Evolutionary conservation across 2,113 vertebrate species (phyloP), one percentile per base, ranked within the genome.

Genomic region (Anas platyrhynchos): DNA sequence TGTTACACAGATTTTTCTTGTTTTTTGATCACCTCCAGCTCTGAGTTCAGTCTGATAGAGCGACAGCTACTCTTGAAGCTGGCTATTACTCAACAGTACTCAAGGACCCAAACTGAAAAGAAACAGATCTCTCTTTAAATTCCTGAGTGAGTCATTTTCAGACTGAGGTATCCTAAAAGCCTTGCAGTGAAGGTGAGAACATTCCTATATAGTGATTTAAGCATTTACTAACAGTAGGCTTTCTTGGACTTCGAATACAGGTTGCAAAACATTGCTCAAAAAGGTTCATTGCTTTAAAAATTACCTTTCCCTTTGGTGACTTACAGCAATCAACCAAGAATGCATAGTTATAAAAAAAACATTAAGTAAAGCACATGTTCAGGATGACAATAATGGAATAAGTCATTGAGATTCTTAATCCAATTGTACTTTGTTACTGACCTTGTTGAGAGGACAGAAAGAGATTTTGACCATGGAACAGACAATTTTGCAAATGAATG

Each of bases 1-100:
- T 27, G n/a, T 91, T 84, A 75, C 74, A 93, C 34, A 73, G 38
- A 83, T 90, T 86, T 84, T 32, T 94, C 75, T 88, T 96, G 79
- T 88, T 91, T 90, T 77, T 75, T 86, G 68, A 68, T 82, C 61
- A 86, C 76, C 73, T 91, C 79, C 77, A 96, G 90, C 76, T 78
- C 34, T 0, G 1, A 59, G 55, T 62, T 89, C 75, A 83, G 66
- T 34, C 58, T 91, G 87, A 62, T 16, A 69, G 46, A 71, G 31
- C 67, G 88, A 86, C 46, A 88, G 56, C 52, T 71, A 4, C 26
- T 78, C 73, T 78, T 86, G 36, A 88, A 83, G 50, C 29, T 61
- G 59, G 16, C 68, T 94, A 16, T 90, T 88, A 56, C 73, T 93
- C 88, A 82, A 56, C 29, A 9, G 12, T 59, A 52, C 41, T 72